These are phyloP conservation scores for Lepidostoma basale DNA, from an alignment of 1,140 invertebrate species.

Conservation along the genomic window DNA sequence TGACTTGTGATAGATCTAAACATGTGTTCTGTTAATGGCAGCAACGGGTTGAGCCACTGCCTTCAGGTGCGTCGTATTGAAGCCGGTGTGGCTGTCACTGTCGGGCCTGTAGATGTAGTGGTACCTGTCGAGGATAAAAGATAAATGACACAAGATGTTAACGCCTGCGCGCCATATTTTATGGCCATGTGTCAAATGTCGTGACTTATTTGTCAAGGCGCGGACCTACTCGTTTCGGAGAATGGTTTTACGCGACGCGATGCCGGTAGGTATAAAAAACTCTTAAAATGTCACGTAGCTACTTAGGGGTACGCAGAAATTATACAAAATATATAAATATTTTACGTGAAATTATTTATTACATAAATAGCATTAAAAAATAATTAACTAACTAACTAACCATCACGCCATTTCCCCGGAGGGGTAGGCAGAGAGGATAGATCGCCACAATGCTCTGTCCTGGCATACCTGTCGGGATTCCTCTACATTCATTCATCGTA, in stretches of 20 bases:
- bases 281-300: neutral
- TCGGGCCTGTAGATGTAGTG: no score
- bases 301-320: neutral
- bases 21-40: no score
- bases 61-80: no score
- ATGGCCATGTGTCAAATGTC: conserved; percentile 22
- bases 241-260: neutral
- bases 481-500: no score
- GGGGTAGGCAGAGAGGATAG: no score
- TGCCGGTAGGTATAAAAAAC: neutral
- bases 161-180: conserved; percentile 16
- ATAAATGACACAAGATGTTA: conserved; percentile 24
- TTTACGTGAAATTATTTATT: neutral
- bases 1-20: no score
- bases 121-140: conserved; percentile 12
- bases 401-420: no score
- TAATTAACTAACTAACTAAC: no score
- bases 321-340: neutral
- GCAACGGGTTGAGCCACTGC: no score
- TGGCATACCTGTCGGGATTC: no score
- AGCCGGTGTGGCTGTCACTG: no score
- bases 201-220: neutral
- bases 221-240: neutral
- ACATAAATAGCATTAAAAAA: neutral
- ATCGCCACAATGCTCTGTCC: no score